Evolutionary conservation across 2,888 invertebrate genomes (phyloP), one percentile per base, ranked within the genome.

Genomic region (Lingula anatina): DNA sequence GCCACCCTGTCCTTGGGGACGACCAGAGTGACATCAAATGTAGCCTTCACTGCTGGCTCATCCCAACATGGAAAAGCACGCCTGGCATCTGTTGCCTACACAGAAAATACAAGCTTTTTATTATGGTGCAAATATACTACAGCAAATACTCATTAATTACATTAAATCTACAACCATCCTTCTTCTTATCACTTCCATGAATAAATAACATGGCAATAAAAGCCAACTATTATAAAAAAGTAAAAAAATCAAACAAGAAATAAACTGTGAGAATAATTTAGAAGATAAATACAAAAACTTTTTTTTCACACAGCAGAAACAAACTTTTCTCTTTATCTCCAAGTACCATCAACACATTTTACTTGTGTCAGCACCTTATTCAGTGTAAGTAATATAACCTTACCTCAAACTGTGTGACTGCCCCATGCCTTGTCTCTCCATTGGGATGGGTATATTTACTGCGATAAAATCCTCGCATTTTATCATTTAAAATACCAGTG

Each of bases 401-500:
- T 53, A 76, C 75, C 71, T 79, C 79, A 72, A 90, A 91, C 72
- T 91, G 90, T 0, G 90, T 90, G 2, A 87, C 82, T 23, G 89
- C 85, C 28, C 88, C 88, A 71, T 86, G 88, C 47, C 86, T 83
- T 70, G 88, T 88, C 59, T 87, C 87, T 9, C 90, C 91, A 45
- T 81, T 77, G 24, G 85, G 66, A 35, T 75, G 76, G 3, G 74
- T 78, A 76, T 91, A 92, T 80, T 90, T 91, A 79, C 89, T 91
- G 46, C 92, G 85, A 78, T 94, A 95, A 59, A 94, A 86, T n/a
- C 95, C 94, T 76, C 88, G 90, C 89, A 94, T 89, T 77, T 90
- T 90, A 71, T 93, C 90, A 73, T 90, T 91, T 47, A 95, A 83
- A 70, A 86, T 86, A 7, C 93, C 93, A n/a, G 83, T 84, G 73